phyloP scores from a whole-genome alignment of 2,888 invertebrate genomes.

The Reticulitermes lucifugus region DNA sequence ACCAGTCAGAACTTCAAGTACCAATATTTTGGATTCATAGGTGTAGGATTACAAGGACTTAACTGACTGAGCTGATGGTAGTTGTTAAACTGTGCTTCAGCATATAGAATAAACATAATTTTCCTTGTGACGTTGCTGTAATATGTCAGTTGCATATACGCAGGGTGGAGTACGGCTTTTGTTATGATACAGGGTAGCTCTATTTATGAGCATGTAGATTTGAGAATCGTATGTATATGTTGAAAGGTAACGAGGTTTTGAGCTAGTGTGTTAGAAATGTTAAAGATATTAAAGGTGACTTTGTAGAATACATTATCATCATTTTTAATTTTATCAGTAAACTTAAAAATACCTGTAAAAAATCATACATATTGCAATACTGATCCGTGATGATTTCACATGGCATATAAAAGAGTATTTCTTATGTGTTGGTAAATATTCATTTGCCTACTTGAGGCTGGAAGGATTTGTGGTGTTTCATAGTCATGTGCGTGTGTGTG shows the following conservation, averaged over 20 bases:
- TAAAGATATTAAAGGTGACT: not conserved
- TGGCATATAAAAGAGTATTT: not conserved
- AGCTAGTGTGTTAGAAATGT: not conserved
- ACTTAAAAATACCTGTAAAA: not conserved
- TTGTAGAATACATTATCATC: not conserved
- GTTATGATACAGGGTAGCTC: constrained; percentile 25
- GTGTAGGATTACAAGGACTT: no score
- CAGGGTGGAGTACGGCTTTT: not conserved
- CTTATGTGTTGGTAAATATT: not conserved
- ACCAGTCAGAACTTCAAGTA: no score
- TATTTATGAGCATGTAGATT: constrained; percentile 7
- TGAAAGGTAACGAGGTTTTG: not conserved
- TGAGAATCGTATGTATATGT: constrained; percentile 10
- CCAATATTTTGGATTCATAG: no score
- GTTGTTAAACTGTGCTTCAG: no score
- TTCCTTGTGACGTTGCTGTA: no score
- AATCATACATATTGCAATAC: not conserved
- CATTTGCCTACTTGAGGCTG: not conserved
- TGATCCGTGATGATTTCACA: not conserved
- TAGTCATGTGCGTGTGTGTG: not conserved
- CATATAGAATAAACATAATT: no score
- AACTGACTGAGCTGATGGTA: no score
- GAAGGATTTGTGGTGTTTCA: not conserved
- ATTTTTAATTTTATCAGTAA: not conserved
- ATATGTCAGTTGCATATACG: no score